Conservation (phyloP, 2,797 vertebrate species). For the Acanthornis magna region DNA sequence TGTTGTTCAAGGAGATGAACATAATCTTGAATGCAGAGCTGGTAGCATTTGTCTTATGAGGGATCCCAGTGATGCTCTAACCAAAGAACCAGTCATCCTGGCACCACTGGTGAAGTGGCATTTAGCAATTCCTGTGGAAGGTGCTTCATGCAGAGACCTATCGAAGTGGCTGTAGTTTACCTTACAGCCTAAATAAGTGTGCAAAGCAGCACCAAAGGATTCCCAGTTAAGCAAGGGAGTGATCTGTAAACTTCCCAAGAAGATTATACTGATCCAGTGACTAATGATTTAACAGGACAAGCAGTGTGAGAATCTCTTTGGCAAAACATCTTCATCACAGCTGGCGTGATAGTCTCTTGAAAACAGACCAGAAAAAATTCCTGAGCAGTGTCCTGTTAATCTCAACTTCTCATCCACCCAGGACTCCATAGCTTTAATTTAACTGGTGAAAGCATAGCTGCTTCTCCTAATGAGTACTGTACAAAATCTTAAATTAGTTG, state of each 20-base stretch:
- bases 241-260: neutral
- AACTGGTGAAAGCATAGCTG: neutral
- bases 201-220: neutral
- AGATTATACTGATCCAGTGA: neutral
- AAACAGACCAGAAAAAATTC: neutral
- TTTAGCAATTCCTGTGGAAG: neutral
- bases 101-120: fast-evolving
- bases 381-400: neutral
- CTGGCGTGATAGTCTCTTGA: neutral
- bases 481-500: neutral
- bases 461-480: slow-evolving; percentile 32
- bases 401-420: neutral
- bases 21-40: neutral
- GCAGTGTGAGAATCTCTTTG: neutral
- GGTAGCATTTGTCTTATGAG: neutral
- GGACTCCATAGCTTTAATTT: neutral
- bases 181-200: neutral
- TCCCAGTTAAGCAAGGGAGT: neutral
- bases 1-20: neutral
- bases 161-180: neutral
- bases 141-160: neutral
- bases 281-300: neutral
- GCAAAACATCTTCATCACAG: neutral
- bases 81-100: neutral
- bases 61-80: neutral